phyloP scores from a whole-genome alignment of 1,140 invertebrate species.

The Aculops lycopersici region DNA sequence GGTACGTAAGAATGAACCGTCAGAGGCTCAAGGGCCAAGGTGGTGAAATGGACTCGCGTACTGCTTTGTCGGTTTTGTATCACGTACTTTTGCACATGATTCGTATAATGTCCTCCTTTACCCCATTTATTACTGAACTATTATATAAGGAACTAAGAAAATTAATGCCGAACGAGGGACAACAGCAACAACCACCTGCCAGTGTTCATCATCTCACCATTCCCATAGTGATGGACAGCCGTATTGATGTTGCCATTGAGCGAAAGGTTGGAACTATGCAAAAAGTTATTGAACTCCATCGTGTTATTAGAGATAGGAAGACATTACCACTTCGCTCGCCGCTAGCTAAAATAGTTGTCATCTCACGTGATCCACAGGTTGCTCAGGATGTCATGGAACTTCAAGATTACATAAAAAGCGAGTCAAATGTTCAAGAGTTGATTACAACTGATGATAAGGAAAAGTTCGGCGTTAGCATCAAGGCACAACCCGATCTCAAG shows the following conservation, averaged over 20 bases:
- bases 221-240: slow-evolving; percentile 25
- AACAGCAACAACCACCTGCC: slow-evolving; percentile 19
- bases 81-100: slow-evolving; percentile 59
- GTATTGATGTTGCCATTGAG: slow-evolving; percentile 64
- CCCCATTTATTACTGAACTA: slow-evolving; percentile 75
- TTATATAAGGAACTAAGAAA: slow-evolving; percentile 61
- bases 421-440: slow-evolving; percentile 68
- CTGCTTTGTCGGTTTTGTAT: slow-evolving; percentile 56
- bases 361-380: slow-evolving; percentile 45
- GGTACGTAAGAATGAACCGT: slow-evolving; percentile 90
- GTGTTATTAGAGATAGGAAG: slow-evolving; percentile 63
- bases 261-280: slow-evolving; percentile 67
- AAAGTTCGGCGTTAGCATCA: slow-evolving; percentile 63
- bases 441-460: slow-evolving; percentile 62
- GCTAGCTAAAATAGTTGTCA: slow-evolving; percentile 68
- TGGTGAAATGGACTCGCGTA: slow-evolving; percentile 33
- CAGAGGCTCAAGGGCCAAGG: slow-evolving; percentile 58
- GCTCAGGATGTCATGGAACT: slow-evolving; percentile 47
- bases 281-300: slow-evolving; percentile 64
- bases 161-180: slow-evolving; percentile 14
- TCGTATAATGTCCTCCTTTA: slow-evolving; percentile 78
- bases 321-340: slow-evolving; percentile 87
- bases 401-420: slow-evolving; percentile 57
- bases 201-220: slow-evolving; percentile 69
- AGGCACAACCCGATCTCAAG: slow-evolving; percentile 72